Base-by-base conservation (phyloP, 2,888 invertebrate species). In the Trisateles emortualis region DNA sequence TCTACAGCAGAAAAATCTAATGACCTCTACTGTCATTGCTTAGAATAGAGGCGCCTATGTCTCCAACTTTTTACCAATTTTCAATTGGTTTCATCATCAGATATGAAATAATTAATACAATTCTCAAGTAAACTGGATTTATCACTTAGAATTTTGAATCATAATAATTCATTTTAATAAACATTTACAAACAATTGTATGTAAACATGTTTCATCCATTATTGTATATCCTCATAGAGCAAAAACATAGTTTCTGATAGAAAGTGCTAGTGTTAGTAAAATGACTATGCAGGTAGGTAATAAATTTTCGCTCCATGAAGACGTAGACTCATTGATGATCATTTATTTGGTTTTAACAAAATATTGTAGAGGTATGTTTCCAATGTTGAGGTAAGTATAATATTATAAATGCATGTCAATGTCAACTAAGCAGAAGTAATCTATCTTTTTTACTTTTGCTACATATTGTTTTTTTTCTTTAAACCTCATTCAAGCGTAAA, bases 1-100 rank as follows among this genome's bases (percentile, higher is more conserved):
- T 81, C 89, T 88, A 88, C 84, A 83, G 84, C 86, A 81, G 84
- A 84, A 87, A 83, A 83, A 78, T 74, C 78, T 76, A 78, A 67
- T 74, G 72, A 74, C 70, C 62, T 70, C 74, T 80, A 84, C 75
- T n/a, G n/a, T n/a, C 58, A 79, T 82, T 77, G 76, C 72, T 79
- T 76, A 74, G 50, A 76, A 64, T 57, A 66, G 66, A 66, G 56
- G 67, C 51, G 44, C 53, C 30, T 47, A 51, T 57, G 35, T 39
- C 46, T 48, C 44, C 29, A 53, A 46, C 35, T 41, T 32, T 57
- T 43, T 19, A 63, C 71, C 74, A 74, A 73, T 73, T 68, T 73
- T 66, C 46, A 29, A 74, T 74, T 72, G 57, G 76, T 53, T 14
- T 33, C 2, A 35, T 49, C 39, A 52, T 45, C 47, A 62, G 50